phyloP scores from a whole-genome alignment of 2,113 vertebrate species.

The Probosciger aterrimus region DNA sequence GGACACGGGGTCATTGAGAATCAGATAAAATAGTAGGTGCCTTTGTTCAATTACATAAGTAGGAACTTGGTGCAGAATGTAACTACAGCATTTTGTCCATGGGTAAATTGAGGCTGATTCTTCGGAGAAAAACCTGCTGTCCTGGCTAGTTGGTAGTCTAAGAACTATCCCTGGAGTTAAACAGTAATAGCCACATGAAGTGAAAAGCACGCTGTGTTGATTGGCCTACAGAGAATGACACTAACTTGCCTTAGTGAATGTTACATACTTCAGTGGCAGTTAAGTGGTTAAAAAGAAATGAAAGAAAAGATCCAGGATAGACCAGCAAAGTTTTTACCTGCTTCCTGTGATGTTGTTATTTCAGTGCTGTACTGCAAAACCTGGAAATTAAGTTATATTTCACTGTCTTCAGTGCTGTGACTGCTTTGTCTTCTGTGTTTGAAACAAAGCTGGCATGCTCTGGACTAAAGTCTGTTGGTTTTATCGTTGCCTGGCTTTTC shows the following conservation, averaged over 20 bases:
- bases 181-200: neutral
- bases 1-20: neutral
- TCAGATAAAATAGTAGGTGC: neutral
- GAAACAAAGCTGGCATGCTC: neutral
- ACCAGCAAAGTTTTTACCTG: neutral
- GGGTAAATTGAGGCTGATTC: neutral
- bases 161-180: neutral
- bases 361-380: neutral
- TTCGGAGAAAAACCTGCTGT: neutral
- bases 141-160: neutral
- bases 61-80: neutral
- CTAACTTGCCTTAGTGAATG: neutral
- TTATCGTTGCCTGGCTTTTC: neutral
- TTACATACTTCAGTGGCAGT: neutral
- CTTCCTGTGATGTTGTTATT: neutral
- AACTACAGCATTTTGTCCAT: neutral
- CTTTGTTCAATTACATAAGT: neutral
- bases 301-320: neutral
- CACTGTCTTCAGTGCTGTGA: neutral
- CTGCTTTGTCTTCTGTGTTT: neutral
- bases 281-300: neutral
- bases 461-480: neutral
- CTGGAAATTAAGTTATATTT: neutral
- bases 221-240: neutral
- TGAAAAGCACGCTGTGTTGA: rapidly evolving